Conservation (phyloP, 2,113 vertebrate species). For the Epinephelus cyanopodus region DNA sequence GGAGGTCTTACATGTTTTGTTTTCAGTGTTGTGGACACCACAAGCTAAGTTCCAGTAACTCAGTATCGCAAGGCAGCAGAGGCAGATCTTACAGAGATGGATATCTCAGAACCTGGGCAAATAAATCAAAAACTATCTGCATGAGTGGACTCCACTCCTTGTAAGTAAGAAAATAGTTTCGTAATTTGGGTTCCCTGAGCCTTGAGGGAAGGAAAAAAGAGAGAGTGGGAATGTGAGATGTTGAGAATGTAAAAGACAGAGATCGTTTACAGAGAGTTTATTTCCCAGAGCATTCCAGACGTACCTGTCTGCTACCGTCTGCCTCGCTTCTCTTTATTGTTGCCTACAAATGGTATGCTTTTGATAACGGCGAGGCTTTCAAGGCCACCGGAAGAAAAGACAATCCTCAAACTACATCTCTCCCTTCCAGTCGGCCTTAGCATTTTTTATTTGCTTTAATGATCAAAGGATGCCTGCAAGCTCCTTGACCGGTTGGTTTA, state of each 20-base stretch:
- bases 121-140: not conserved
- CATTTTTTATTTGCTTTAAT: slow-evolving; percentile 25
- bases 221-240: not conserved
- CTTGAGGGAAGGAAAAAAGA: not conserved
- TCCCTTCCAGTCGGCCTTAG: not conserved
- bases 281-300: slow-evolving; percentile 48
- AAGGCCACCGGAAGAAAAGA: not conserved
- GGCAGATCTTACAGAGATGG: not conserved
- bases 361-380: slow-evolving; percentile 23
- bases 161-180: not conserved
- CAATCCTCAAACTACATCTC: not conserved
- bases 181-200: not conserved
- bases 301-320: slow-evolving; percentile 38
- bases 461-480: slow-evolving; percentile 7
- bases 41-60: not conserved
- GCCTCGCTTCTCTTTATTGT: slow-evolving; percentile 10
- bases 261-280: slow-evolving; percentile 11
- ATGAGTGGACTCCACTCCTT: not conserved
- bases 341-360: slow-evolving; percentile 9
- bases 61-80: not conserved
- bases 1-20: not conserved
- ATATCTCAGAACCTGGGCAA: not conserved
- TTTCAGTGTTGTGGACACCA: not conserved
- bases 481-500: not conserved
- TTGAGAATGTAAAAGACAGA: slow-evolving; percentile 8